Evolutionary conservation across 1,140 invertebrate species (phyloP).

Genomic region (honey bee (Apis mellifera)): DNA sequence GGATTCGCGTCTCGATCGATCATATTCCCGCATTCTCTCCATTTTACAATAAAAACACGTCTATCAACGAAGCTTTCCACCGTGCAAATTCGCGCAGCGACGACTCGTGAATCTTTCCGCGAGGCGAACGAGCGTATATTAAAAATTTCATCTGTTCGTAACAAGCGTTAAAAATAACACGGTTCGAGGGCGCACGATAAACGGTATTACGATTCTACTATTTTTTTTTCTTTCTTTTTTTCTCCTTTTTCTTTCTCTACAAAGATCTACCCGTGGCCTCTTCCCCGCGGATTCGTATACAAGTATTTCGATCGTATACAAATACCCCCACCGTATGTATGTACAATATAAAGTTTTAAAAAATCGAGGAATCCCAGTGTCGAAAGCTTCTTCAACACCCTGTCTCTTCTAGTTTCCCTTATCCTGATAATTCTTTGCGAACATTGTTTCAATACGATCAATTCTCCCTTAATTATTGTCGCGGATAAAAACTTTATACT

Average conservation of each 20-base stretch:
- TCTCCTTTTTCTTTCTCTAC: too few species aligned
- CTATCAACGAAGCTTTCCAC: conserved; percentile 11
- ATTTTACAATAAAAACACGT: not conserved
- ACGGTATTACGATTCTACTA: not conserved
- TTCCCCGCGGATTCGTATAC: conserved; percentile 65
- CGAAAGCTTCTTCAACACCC: not conserved
- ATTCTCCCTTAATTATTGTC: conserved; percentile 32
- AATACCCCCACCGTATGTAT: conserved; percentile 41
- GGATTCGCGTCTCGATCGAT: conserved; percentile 66
- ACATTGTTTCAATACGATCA: not conserved
- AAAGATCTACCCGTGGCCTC: too few species aligned
- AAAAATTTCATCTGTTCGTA: not conserved
- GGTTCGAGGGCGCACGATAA: not conserved
- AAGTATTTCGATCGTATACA: conserved; percentile 73
- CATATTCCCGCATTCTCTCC: conserved; percentile 39
- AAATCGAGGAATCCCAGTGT: conserved; percentile 13
- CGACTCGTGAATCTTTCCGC: conserved; percentile 19
- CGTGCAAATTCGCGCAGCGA: not conserved
- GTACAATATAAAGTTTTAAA: conserved; percentile 56
- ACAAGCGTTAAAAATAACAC: conserved; percentile 31
- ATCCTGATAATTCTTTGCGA: not conserved
- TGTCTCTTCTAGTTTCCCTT: not conserved
- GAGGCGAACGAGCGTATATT: conserved; percentile 12
- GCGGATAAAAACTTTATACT: not conserved
- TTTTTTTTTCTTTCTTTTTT: too few species aligned